A percentile compares a stretch with the other conserved stretches of the same genome.
Evolutionary conservation across 92 coral and sea anemone genomes (phyloP).

Genomic region (Heteractis magnifica): DNA sequence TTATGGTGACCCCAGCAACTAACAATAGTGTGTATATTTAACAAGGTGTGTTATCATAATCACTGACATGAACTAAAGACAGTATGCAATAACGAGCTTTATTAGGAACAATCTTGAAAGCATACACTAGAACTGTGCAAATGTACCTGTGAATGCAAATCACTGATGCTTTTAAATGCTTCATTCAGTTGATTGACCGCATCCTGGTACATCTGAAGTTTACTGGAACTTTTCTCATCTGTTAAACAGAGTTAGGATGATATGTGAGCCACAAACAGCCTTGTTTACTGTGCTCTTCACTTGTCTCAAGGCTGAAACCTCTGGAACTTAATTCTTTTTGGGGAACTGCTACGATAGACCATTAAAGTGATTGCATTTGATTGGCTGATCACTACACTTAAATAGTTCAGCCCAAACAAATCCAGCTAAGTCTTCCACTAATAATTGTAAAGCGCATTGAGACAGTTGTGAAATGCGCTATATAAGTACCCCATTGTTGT

Average conservation of each 20-base stretch:
- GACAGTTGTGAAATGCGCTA: too few relatives aligned
- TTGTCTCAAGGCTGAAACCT: too few relatives aligned
- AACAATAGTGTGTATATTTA: too few relatives aligned
- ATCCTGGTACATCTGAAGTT: slow-evolving; percentile 62
- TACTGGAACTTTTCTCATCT: slow-evolving; percentile 36
- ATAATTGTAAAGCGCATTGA: too few relatives aligned
- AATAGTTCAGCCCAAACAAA: too few relatives aligned
- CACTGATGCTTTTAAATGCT: slow-evolving; percentile 81
- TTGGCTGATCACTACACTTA: background rate
- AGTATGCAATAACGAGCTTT: background rate
- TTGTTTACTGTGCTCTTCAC: too few relatives aligned
- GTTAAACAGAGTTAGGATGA: slow-evolving; percentile 16
- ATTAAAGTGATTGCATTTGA: background rate
- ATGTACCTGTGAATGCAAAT: slow-evolving; percentile 76
- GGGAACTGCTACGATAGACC: background rate
- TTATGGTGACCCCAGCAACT: too few relatives aligned
- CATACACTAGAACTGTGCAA: background rate
- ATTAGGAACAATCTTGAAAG: background rate
- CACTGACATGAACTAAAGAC: too few relatives aligned
- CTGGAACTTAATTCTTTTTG: too few relatives aligned
- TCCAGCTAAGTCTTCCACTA: too few relatives aligned
- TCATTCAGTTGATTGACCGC: slow-evolving; percentile 75
- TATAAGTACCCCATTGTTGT: too few relatives aligned
- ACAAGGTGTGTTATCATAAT: too few relatives aligned
- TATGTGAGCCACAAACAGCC: background rate